Evolutionary conservation across 2,888 invertebrate species (phyloP), one percentile per base, ranked within the genome.

Genomic region (Chromoteleia sp.): DNA sequence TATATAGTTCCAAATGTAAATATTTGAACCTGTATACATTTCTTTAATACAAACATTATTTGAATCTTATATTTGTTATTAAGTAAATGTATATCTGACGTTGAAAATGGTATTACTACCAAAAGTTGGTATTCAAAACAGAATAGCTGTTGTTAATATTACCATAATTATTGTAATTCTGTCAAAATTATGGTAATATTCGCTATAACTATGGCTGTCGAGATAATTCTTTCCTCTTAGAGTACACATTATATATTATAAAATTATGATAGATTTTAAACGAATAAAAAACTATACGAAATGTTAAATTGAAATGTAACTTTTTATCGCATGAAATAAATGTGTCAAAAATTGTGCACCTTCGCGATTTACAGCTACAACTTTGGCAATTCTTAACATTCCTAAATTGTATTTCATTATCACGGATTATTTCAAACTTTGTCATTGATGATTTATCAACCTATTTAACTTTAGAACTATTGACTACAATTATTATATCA

Each of bases 381-480:
- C 56, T 70, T 63, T 70, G 70, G 63, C 78, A 65, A 25, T 77
- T 58, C 58, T 50, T 41, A 41, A 71, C 56, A 71, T 65, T 65
- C 48, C 36, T 41, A 50, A 59, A 65, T 50, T 48, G 43, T 73
- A 45, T 73, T 73, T 73, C 61, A 73, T 74, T 70, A 58, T 79
- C 58, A 73, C 58, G 30, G 21, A 58, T 58, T 48, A 48, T 52
- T 52, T 41, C 14, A 21, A 56, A 30, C 8, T 78, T 65, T 50
- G 76, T 67, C 54, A 1, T 52, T 30, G 68, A 81, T 84, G 59
- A 84, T 70, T 81, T 76, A 78, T 73, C 61, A 43, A 30, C 14
- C 59, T 45, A 73, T 82, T 68, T 78, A 75, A 74, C 65, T 54
- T 77, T 75, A 80, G 73, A 48, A 52, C 75, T 59, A 80, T 82